Conservation (phyloP, 2,797 vertebrate species). For the Oreochromis mossambicus region DNA sequence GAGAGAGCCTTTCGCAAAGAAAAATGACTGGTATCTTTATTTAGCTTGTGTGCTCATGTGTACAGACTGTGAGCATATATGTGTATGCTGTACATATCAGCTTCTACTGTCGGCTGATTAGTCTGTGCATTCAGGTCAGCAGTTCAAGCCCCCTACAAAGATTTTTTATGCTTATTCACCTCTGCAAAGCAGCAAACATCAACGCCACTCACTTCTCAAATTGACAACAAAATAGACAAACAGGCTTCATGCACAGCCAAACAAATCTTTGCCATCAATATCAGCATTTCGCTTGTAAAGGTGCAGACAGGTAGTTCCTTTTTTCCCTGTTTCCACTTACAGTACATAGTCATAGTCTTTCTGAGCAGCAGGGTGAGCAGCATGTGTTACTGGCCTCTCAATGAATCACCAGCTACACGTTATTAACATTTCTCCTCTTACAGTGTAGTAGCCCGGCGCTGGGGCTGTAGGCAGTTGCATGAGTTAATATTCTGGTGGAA, state of each 20-base stretch:
- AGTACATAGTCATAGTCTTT: conserved; percentile 9
- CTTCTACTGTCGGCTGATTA: conserved; percentile 1
- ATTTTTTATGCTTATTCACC: conserved; percentile 7
- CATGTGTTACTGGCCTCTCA: conserved; percentile 14
- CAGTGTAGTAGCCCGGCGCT: not conserved
- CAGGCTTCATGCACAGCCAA: not conserved
- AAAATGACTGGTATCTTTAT: conserved; percentile 56
- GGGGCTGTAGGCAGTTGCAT: not conserved
- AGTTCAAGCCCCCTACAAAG: conserved; percentile 16
- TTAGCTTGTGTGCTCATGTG: conserved; percentile 39
- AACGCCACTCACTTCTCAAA: not conserved
- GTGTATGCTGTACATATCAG: not conserved
- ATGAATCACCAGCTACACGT: conserved; percentile 3
- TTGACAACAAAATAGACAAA: conserved; percentile 22
- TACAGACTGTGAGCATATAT: not conserved
- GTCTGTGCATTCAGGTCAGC: conserved; percentile 12
- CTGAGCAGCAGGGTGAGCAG: conserved; percentile 48
- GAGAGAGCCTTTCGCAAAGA: conserved; percentile 22
- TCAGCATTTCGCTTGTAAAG: not conserved
- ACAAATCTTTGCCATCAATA: conserved; percentile 20
- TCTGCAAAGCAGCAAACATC: not conserved
- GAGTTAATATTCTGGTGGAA: not conserved
- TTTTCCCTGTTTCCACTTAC: not conserved
- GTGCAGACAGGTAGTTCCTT: not conserved
- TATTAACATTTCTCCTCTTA: not conserved